phyloP scores from a whole-genome alignment of 2,797 vertebrate species.

The Crenichthys baileyi region DNA sequence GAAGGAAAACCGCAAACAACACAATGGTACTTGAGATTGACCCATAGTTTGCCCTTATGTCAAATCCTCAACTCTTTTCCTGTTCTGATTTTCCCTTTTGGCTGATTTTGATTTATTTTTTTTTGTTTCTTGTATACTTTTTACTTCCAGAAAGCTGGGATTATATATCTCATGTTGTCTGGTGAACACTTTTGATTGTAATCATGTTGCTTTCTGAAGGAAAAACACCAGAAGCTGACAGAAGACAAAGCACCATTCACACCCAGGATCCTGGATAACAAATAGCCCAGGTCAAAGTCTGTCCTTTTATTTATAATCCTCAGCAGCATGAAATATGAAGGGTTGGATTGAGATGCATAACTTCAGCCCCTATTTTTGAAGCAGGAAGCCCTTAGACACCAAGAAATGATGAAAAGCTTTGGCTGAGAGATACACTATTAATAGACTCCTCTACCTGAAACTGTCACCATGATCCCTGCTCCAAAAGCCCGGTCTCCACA shows the following conservation, averaged over 20 bases:
- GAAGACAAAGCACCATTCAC: conserved; percentile 75
- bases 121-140: conserved; percentile 46
- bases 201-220: conserved; percentile 66
- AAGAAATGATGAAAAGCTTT: conserved; percentile 84
- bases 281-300: conserved; percentile 81
- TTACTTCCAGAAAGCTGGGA: conserved; percentile 41
- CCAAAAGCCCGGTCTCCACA: conserved; percentile 67
- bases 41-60: conserved; percentile 68
- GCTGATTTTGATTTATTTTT: conserved; percentile 63
- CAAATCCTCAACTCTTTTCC: conserved; percentile 37
- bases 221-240: conserved; percentile 66
- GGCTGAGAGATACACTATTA: conserved; percentile 86
- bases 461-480: conserved; percentile 82
- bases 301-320: conserved; percentile 84
- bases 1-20: conserved; percentile 52
- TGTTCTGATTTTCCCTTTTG: conserved; percentile 46
- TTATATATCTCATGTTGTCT: conserved; percentile 64
- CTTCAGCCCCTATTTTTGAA: conserved; percentile 73
- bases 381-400: conserved; percentile 82
- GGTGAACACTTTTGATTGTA: conserved; percentile 59
- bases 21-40: conserved; percentile 49
- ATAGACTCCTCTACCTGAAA: conserved; percentile 87
- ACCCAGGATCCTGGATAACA: conserved; percentile 79
- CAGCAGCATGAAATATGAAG: conserved; percentile 82
- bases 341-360: conserved; percentile 81